These are phyloP conservation scores for Noctua comes DNA, from an alignment of 2,888 invertebrate genomes.

Conservation along the genomic window DNA sequence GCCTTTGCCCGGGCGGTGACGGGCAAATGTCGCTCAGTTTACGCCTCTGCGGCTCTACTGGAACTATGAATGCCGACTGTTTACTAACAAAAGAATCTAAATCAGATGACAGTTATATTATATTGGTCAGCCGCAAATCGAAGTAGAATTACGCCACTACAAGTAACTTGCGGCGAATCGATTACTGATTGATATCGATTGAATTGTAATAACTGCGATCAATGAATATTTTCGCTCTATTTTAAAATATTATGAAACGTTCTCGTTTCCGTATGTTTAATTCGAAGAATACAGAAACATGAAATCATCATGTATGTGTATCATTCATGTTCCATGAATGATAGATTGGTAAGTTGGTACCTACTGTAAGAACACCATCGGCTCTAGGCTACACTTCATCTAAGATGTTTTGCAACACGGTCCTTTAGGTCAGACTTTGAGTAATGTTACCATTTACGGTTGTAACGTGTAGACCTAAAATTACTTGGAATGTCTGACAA, in stretches of 20 bases:
- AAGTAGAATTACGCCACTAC: conserved; percentile 49
- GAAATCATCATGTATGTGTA: too few species aligned
- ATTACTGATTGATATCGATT: conserved; percentile 53
- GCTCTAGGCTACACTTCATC: conserved; percentile 50
- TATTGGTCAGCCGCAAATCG: conserved; percentile 27
- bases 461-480: conserved; percentile 68
- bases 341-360: conserved; percentile 7
- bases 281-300: too few species aligned
- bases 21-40: conserved; percentile 79
- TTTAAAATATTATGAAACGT: conserved; percentile 52
- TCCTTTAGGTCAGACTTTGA: conserved; percentile 70
- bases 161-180: conserved; percentile 44
- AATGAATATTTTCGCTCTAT: conserved; percentile 52
- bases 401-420: conserved; percentile 69
- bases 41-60: conserved; percentile 61
- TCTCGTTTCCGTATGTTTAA: conserved; percentile 33
- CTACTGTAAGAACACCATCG: conserved; percentile 14
- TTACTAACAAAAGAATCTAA: conserved; percentile 70
- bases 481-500: conserved; percentile 66
- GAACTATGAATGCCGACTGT: conserved; percentile 60
- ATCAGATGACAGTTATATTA: conserved; percentile 41
- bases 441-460: conserved; percentile 68
- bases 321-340: too few species aligned
- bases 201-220: conserved; percentile 38
- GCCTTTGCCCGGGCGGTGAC: conserved; percentile 81